Conservation (phyloP, 1,140 invertebrate genomes). For the Campoletis sonorensis region DNA sequence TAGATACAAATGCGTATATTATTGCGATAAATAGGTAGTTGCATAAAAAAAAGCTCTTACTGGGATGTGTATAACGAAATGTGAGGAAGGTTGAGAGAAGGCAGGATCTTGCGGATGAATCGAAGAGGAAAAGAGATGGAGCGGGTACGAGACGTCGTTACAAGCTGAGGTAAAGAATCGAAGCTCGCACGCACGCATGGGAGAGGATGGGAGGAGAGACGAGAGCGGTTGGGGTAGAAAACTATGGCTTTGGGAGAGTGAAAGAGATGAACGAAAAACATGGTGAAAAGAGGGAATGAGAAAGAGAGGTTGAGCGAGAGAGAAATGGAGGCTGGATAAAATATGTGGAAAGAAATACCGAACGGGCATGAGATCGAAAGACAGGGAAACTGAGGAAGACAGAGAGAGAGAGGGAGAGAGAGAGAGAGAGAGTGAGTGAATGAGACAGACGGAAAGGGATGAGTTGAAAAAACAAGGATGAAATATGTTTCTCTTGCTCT, state of each 20-base stretch:
- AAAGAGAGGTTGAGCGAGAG: slow-evolving; percentile 21
- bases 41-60: not conserved
- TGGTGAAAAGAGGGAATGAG: not conserved
- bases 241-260: slow-evolving; percentile 7
- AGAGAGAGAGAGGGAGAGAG: slow-evolving; percentile 13
- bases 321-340: slow-evolving; percentile 45
- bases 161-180: slow-evolving; percentile 31
- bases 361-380: slow-evolving; percentile 33
- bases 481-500: slow-evolving; percentile 19
- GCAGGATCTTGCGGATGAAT: slow-evolving; percentile 39
- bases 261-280: slow-evolving; percentile 25
- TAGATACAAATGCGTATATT: slow-evolving; percentile 19
- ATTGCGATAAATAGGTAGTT: not conserved
- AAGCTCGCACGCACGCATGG: slow-evolving; percentile 13
- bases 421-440: too few species aligned
- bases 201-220: not conserved
- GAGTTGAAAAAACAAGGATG: slow-evolving; percentile 25
- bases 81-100: slow-evolving; percentile 39
- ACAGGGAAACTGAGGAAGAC: slow-evolving; percentile 35
- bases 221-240: slow-evolving; percentile 27
- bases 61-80: not conserved
- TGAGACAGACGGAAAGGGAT: slow-evolving; percentile 19
- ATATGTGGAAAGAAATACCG: slow-evolving; percentile 38
- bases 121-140: slow-evolving; percentile 47
- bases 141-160: slow-evolving; percentile 28